Evolutionary conservation across 2,797 vertebrate species (phyloP), one percentile per base, ranked within the genome.

Genomic region (Coendou prehensilis): DNA sequence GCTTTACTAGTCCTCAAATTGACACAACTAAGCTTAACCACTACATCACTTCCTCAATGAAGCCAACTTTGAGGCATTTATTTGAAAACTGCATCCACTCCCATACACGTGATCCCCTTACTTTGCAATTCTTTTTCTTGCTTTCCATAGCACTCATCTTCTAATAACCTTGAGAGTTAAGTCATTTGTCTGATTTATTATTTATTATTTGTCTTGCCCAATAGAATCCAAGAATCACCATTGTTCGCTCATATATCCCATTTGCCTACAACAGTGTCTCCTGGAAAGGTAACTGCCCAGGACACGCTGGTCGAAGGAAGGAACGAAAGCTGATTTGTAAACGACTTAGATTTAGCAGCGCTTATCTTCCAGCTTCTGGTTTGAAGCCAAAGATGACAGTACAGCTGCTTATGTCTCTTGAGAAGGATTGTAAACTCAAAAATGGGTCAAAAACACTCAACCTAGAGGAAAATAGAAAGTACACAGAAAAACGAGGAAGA

Each of bases 221-320:
- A 11, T 93, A 84, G 64, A 95, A 76, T 86, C 64, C 37, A 86
- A 97, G 50, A 63, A 6, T 13, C 69, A 63, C 41, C 81, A 86
- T 88, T 59, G 18, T 56, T 89, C 79, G 91, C 3, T 75, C 22
- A n/a, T 30, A 20, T 81, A 45, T 69, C 14, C 50, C 23, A 87
- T 87, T 22, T 92, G 10, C 15, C 63, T 79, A 79, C 8, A 78
- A 87, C 0, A 56, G 61, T 50, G 15, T 22, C 87, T 96, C 11
- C 57, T 87, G 63, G 64, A 82, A 73, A 69, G 54, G 37, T 3
- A 33, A 28, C 14, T 4, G 52, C 18, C 41, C 23, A 80, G 20
- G 71, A 89, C 84, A 69, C 23, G 33, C 9, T 93, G 59, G 9
- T 1, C 85, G 81, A 80, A 57, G 6, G 45, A 76, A 82, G 45